These are phyloP conservation scores for Sycobia sp. DNA, from an alignment of 1,140 invertebrate species.

Conservation along the genomic window DNA sequence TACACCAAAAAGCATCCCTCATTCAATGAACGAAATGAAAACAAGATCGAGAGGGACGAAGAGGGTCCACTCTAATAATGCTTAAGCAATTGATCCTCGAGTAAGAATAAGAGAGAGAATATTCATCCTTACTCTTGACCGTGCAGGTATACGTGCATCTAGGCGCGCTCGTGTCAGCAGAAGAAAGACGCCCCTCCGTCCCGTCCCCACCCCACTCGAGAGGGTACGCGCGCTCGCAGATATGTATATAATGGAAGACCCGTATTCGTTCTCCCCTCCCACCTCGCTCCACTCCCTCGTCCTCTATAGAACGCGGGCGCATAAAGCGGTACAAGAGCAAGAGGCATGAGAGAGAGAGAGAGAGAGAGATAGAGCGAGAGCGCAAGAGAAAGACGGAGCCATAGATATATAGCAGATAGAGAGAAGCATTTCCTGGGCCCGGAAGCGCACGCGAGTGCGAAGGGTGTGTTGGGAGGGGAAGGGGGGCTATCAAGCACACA, in stretches of 20 bases:
- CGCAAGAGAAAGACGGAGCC: too few species aligned
- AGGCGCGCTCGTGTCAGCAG: too few species aligned
- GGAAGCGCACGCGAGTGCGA: neutral
- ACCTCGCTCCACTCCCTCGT: too few species aligned
- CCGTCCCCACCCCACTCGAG: too few species aligned
- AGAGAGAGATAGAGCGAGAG: too few species aligned
- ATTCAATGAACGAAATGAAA: neutral
- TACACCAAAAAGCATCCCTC: too few species aligned
- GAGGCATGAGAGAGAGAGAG: too few species aligned
- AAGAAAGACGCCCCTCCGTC: neutral
- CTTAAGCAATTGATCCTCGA: slow-evolving; percentile 21
- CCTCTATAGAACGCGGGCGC: too few species aligned
- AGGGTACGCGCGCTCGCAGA: neutral
- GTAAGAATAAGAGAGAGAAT: slow-evolving; percentile 4
- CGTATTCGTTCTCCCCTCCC: neutral
- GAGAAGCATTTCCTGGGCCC: slow-evolving; percentile 15
- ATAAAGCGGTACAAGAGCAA: too few species aligned
- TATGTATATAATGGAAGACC: neutral
- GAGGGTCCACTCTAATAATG: neutral
- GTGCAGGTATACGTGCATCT: too few species aligned
- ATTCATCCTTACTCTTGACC: slow-evolving; percentile 1
- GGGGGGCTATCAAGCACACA: neutral
- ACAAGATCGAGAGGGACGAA: neutral
- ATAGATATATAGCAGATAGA: too few species aligned
- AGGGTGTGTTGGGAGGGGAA: too few species aligned